Percentiles rank a stretch among this genome's conserved stretches.
Conservation (phyloP, 2,797 vertebrate genomes). For the Okamejei kenojei region DNA sequence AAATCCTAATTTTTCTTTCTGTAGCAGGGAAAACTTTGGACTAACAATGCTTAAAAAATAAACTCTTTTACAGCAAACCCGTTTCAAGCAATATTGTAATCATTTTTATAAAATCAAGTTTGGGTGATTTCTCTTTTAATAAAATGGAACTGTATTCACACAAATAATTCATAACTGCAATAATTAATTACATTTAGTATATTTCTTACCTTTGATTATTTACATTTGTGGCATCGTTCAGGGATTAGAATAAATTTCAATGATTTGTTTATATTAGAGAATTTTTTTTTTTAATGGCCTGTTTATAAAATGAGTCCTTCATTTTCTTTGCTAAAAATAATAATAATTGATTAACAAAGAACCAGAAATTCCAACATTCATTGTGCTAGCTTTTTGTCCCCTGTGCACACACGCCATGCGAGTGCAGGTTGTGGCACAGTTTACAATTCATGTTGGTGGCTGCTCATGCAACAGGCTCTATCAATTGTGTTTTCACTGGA, state of each 20-base stretch:
- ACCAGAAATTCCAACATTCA: too few species aligned
- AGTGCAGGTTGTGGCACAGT: too few species aligned
- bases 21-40: background rate
- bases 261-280: background rate
- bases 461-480: too few species aligned
- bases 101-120: constrained; percentile 7
- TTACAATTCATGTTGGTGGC: too few species aligned
- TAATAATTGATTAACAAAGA: background rate
- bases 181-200: background rate
- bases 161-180: constrained; percentile 12
- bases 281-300: background rate
- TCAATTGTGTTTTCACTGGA: too few species aligned
- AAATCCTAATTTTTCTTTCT: background rate
- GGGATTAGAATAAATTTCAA: background rate
- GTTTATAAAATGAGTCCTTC: constrained; percentile 3
- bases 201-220: background rate
- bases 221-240: constrained; percentile 20
- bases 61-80: background rate
- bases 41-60: background rate
- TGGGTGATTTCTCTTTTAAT: background rate
- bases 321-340: background rate
- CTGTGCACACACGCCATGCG: too few species aligned
- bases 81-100: background rate
- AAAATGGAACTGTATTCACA: background rate
- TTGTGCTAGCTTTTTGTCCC: too few species aligned